Evolutionary conservation across 2,797 vertebrate species (phyloP).

Genomic region (Chlorospingus semifuscus): DNA sequence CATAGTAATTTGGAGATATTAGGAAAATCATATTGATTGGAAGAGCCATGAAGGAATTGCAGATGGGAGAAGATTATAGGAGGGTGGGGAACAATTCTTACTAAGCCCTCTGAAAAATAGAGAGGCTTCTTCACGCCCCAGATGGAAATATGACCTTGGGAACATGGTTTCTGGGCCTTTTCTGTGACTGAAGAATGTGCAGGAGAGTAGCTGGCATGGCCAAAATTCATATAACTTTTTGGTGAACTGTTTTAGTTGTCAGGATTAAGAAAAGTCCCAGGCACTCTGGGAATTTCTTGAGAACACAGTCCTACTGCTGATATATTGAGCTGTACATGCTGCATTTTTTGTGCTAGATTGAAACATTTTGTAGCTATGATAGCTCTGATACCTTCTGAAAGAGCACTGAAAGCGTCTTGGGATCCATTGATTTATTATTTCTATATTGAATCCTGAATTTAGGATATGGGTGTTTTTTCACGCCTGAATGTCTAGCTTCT

Average conservation of each 20-base stretch:
- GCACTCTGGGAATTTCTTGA: background rate
- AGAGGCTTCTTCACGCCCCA: fast-evolving
- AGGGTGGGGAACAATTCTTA: background rate
- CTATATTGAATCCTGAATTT: background rate
- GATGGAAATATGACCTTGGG: background rate
- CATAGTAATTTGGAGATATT: background rate
- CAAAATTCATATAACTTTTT: background rate
- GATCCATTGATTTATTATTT: background rate
- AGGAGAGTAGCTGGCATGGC: background rate
- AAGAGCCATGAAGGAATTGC: background rate
- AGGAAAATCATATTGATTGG: background rate
- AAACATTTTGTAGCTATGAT: background rate
- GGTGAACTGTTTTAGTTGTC: background rate
- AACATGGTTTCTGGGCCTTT: background rate
- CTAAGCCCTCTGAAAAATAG: background rate
- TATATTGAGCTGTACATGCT: background rate
- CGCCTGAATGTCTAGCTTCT: background rate
- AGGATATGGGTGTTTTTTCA: fast-evolving
- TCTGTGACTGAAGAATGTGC: background rate
- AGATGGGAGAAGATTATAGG: background rate
- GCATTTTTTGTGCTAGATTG: background rate
- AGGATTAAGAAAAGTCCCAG: background rate
- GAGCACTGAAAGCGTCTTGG: background rate
- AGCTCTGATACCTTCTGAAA: background rate
- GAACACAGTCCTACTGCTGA: fast-evolving